Conservation (phyloP, 2,113 vertebrate species). For the Trogon melanurus region DNA sequence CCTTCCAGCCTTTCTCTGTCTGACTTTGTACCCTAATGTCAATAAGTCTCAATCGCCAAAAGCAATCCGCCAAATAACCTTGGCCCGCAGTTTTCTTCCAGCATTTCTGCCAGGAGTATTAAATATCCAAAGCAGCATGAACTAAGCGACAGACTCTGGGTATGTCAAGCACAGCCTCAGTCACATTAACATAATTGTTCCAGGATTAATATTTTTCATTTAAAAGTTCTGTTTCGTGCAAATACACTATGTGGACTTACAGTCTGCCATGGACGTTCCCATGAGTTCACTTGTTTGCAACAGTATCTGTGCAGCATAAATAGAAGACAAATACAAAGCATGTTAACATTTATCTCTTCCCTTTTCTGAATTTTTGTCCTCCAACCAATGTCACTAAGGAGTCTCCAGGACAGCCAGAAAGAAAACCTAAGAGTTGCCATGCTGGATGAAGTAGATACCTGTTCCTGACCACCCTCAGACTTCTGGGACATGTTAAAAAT, state of each 20-base stretch:
- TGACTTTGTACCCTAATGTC: not conserved
- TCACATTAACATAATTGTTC: not conserved
- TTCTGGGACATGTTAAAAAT: not conserved
- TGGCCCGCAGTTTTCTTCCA: not conserved
- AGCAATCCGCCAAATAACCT: not conserved
- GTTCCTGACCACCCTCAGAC: not conserved
- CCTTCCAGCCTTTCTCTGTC: not conserved
- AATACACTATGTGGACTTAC: not conserved
- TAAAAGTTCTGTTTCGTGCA: not conserved
- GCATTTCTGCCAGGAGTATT: not conserved
- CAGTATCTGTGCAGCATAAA: not conserved
- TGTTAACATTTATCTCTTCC: constrained; percentile 6
- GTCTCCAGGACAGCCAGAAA: not conserved
- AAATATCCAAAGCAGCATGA: not conserved
- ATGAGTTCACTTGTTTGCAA: not conserved
- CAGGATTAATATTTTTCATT: not conserved
- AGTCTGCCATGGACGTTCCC: not conserved
- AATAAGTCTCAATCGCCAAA: not conserved
- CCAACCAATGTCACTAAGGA: not conserved
- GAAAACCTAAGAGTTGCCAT: not conserved
- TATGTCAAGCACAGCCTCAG: not conserved
- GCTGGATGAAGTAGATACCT: not conserved
- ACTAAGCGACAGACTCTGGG: not conserved
- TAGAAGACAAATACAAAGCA: constrained; percentile 13
- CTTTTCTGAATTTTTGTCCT: not conserved